Evolutionary conservation across 2,113 vertebrate genomes (phyloP), one percentile per base, ranked within the genome.

Genomic region (Gambusia affinis): DNA sequence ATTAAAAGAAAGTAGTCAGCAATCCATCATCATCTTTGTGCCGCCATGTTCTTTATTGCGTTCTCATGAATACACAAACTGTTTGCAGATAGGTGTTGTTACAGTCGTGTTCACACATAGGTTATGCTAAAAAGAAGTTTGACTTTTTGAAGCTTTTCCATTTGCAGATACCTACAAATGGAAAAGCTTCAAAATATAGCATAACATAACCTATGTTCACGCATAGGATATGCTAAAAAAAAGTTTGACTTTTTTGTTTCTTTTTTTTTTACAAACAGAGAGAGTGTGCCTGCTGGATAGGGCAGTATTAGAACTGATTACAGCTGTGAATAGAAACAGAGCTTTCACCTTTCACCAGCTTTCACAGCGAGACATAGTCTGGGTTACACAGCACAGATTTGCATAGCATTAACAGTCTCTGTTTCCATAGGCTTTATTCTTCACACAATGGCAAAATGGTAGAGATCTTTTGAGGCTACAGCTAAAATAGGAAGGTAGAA

Each of bases 1-100:
- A 88, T 92, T 93, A 88, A 83, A 82, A 81, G 42, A 64, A 88
- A 85, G 79, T 86, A 80, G 68, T 87, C 62, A 76, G 83, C 73
- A 76, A 91, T 88, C 87, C 85, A 92, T 94, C 89, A 91, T 89
- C 44, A 57, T 77, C 51, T 72, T 65, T 81, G 75, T 84, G 82
- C 74, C 73, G 35, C n/a, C 51, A 62, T 57, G 73, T 67, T 78
- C 54, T 37, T 51, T 14, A 73, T 30, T 66, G 64, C 54, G 19
- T 31, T 24, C 67, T 54, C 24, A 24, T 73, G 63, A 12, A 31
- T 30, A 11, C 64, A n/a, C 27, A 64, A 19, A 70, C 24, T 68
- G 28, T 3, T 2, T 42, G 27, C 19, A n/a, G 51, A 39, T 22
- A 24, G 29, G 30, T 15, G 28, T 27, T 51, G 33, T 28, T 70